These are phyloP conservation scores for Naso thynnoides DNA, from an alignment of 2,797 vertebrate species.

Conservation along the genomic window DNA sequence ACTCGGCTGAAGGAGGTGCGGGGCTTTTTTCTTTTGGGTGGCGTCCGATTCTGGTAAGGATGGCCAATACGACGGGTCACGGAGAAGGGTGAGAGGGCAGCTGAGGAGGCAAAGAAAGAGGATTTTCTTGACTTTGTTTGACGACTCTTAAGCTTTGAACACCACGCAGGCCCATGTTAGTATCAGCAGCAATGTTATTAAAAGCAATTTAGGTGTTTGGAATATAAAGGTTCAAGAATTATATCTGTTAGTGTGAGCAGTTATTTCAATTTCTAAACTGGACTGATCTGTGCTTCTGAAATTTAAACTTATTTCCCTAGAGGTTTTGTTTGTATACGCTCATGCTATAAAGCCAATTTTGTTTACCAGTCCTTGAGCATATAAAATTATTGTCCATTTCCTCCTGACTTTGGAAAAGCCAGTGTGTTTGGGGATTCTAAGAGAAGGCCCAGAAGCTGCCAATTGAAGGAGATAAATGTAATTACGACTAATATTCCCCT, in stretches of 20 bases:
- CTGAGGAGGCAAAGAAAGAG: constrained; percentile 65
- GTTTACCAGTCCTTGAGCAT: constrained; percentile 24
- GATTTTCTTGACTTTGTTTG: not conserved
- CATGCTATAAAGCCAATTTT: constrained; percentile 30
- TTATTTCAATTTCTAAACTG: constrained; percentile 30
- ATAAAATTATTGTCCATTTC: constrained; percentile 51
- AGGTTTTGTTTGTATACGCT: constrained; percentile 34
- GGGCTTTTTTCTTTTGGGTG: constrained; percentile 96
- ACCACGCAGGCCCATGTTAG: not conserved
- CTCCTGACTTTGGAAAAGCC: constrained; percentile 44
- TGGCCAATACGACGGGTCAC: constrained; percentile 94
- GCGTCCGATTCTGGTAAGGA: constrained; percentile 97
- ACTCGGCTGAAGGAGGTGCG: constrained; percentile 94
- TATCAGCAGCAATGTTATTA: not conserved
- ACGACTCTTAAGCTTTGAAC: not conserved
- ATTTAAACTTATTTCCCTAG: constrained; percentile 38
- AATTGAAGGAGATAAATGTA: constrained; percentile 55
- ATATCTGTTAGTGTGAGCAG: not conserved
- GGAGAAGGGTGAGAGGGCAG: constrained; percentile 92
- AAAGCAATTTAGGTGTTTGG: not conserved
- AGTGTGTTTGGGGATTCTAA: constrained; percentile 45
- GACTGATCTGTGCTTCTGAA: constrained; percentile 14
- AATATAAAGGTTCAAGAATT: not conserved
- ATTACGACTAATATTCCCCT: constrained; percentile 53
- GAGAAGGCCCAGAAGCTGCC: constrained; percentile 57